A percentile compares a stretch with the other conserved stretches of the same genome.
These are phyloP conservation scores for Eurytoma adleriae DNA, from an alignment of 2,888 invertebrate species.

Conservation along the genomic window DNA sequence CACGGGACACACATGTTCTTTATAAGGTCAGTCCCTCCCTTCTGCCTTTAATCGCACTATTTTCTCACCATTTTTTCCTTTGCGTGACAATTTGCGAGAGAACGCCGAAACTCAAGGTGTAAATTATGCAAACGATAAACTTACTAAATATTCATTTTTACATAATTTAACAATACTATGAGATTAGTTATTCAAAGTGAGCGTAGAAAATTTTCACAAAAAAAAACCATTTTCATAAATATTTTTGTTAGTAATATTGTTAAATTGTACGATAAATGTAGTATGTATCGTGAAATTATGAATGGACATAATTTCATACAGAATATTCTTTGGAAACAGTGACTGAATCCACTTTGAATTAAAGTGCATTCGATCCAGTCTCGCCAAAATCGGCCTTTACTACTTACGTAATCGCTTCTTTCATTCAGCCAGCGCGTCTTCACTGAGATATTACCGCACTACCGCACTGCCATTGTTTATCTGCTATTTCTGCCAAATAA, in stretches of 20 bases:
- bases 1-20: conserved; percentile 75
- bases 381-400: conserved; percentile 55
- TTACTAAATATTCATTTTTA: no score
- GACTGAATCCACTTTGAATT: conserved; percentile 16
- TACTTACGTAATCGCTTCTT: conserved; percentile 49
- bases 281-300: no score
- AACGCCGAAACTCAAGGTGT: no score
- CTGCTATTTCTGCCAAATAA: not conserved
- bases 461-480: conserved; percentile 11
- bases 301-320: not conserved
- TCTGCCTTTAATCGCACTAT: not conserved
- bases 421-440: conserved; percentile 34
- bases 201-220: no score
- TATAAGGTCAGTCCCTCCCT: conserved; percentile 71
- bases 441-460: not conserved
- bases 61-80: not conserved
- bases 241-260: no score
- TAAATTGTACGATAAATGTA: no score
- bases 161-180: no score
- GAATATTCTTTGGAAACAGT: not conserved
- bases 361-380: conserved; percentile 38
- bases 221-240: no score
- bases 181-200: no score
- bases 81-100: not conserved
- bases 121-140: no score